Evolutionary conservation across 2,888 invertebrate species (phyloP).

Genomic region (Boloria euphrosyne): DNA sequence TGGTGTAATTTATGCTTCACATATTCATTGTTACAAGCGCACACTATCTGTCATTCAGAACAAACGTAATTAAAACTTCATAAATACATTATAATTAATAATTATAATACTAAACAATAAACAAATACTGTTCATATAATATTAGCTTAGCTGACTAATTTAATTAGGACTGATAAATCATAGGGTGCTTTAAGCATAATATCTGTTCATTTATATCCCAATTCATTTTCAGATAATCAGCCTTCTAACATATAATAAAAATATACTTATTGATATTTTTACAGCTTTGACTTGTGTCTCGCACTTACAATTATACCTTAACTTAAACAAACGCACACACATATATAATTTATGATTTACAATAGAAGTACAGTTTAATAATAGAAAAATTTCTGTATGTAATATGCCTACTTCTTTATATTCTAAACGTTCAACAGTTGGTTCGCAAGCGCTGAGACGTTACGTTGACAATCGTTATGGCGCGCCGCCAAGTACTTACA

Average conservation of each 20-base stretch:
- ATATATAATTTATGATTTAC: too few species aligned
- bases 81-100: conserved; percentile 42
- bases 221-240: conserved; percentile 5
- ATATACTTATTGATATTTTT: too few species aligned
- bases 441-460: conserved; percentile 11
- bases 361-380: neutral
- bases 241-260: neutral
- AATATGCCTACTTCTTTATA: neutral
- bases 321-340: too few species aligned
- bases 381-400: neutral
- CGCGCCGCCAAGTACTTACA: conserved; percentile 20
- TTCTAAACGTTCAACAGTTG: conserved; percentile 25
- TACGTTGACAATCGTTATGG: conserved; percentile 19
- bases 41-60: conserved; percentile 41
- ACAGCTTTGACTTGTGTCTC: too few species aligned
- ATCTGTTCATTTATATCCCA: neutral
- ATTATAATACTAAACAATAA: conserved; percentile 26
- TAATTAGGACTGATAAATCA: conserved; percentile 22
- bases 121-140: conserved; percentile 12
- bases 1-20: conserved; percentile 38
- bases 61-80: conserved; percentile 45
- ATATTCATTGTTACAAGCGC: conserved; percentile 32
- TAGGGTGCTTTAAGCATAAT: conserved; percentile 8
- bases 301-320: too few species aligned
- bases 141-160: conserved; percentile 11